Evolutionary conservation across 2,797 vertebrate species (phyloP), one percentile per base, ranked within the genome.

Genomic region (Cuniculus paca): DNA sequence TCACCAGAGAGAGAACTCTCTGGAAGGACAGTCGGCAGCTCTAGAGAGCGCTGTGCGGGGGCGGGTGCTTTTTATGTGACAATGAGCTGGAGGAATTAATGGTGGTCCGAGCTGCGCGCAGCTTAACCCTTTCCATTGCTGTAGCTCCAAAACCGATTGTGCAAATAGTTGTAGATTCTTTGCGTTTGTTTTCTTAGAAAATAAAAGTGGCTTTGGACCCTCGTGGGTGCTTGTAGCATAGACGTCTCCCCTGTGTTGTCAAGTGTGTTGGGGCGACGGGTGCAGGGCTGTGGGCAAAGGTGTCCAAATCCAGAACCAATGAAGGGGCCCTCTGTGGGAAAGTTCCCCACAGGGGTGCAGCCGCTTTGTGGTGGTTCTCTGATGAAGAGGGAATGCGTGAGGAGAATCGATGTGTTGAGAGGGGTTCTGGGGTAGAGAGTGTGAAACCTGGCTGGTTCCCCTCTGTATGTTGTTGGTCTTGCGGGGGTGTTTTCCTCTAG

Each of bases 11-110:
- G 63, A 39, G 95, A 95, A 74, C 45, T 83, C 83, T 81, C 92
- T n/a, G 72, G 96, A 96, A 97, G 96, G 96, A 95, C 91, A 91
- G 88, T 52, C 4, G 68, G 70, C 79, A 94, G 95, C 63, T 61
- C 52, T 74, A 74, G 52, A 16, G 20, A 24, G 36, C 4, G 79
- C 94, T 4, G 6, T 7, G 28, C 63, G 86, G 91, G 88, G 90
- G 97, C 0, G 36, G 90, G 31, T 1, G 6, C 79, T 26, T 86
- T 60, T 52, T 65, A 8, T 74, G 12, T 90, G 93, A 90, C 88
- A 78, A 61, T 26, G 68, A 81, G 88, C 20, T 36, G 28, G 88
- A 89, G 74, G 88, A 93, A 87, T 81, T 90, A 89, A 74, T 60
- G 34, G 88, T 78, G 63, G 58, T 87, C 94, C 60, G 88, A 72